These are phyloP conservation scores for Oophaga sylvatica DNA, from an alignment of 2,797 vertebrate species.

Conservation along the genomic window DNA sequence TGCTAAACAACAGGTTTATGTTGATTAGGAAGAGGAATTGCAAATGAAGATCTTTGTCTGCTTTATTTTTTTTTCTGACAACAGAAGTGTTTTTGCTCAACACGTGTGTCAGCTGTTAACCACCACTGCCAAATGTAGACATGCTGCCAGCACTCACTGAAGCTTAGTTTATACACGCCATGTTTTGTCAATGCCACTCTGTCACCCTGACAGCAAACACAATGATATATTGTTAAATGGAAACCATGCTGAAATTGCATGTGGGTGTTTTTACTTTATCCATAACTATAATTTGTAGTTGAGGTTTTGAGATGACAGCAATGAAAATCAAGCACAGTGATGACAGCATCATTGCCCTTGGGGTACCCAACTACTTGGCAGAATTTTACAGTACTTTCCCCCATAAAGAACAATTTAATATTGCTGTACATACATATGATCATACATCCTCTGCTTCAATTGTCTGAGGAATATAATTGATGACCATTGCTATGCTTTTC, in stretches of 20 bases:
- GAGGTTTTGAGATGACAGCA: conserved; percentile 13
- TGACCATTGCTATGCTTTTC: background rate
- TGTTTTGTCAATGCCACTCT: conserved; percentile 30
- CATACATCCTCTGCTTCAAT: background rate
- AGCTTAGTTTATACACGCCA: conserved; percentile 24
- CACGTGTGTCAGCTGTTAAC: conserved; percentile 45
- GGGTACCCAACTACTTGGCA: background rate
- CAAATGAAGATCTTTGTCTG: conserved; percentile 55
- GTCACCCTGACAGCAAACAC: conserved; percentile 19
- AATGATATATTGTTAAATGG: background rate
- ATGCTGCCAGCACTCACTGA: conserved; percentile 9
- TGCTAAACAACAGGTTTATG: conserved; percentile 34
- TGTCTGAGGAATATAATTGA: background rate
- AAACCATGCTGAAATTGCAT: conserved; percentile 27
- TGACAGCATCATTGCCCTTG: background rate
- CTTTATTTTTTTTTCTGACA: conserved; percentile 25
- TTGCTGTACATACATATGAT: background rate
- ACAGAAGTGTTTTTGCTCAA: conserved; percentile 41
- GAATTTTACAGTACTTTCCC: background rate
- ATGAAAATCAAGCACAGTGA: background rate
- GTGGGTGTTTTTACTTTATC: background rate
- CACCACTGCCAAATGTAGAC: conserved; percentile 34
- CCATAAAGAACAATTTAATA: background rate
- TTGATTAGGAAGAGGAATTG: conserved; percentile 48
- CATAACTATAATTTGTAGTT: background rate